Evolutionary conservation across 2,113 vertebrate genomes (phyloP).

Genomic region (Corythornis cristatus): DNA sequence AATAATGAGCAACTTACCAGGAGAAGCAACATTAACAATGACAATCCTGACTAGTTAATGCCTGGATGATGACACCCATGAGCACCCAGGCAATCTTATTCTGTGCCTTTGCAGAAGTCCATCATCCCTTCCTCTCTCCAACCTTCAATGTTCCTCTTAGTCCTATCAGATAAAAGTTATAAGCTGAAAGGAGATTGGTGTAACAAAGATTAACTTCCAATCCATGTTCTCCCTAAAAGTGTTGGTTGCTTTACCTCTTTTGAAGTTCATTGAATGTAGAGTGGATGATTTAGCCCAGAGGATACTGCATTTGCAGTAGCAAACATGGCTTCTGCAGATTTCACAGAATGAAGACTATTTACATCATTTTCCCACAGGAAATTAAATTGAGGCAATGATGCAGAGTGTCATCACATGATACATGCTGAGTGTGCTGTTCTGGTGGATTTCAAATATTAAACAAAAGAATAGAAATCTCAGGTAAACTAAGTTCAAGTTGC

Average conservation of each 20-base stretch:
- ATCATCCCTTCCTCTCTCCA: neutral
- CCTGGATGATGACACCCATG: neutral
- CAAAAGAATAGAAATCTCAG: neutral
- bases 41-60: neutral
- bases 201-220: neutral
- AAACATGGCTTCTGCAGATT: neutral
- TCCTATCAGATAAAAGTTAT: neutral
- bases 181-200: neutral
- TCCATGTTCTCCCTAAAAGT: neutral
- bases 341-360: neutral
- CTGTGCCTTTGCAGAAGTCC: neutral
- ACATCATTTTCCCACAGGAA: neutral
- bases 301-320: neutral
- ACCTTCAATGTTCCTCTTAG: neutral
- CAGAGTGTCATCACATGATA: neutral
- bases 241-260: neutral
- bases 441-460: neutral
- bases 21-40: neutral
- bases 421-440: neutral
- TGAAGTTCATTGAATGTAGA: neutral
- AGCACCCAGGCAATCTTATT: neutral
- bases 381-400: neutral
- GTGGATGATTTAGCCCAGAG: neutral
- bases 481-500: neutral
- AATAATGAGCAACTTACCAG: neutral